Evolutionary conservation across 2,888 invertebrate genomes (phyloP).

Genomic region (Cataglyphis altisquamis): DNA sequence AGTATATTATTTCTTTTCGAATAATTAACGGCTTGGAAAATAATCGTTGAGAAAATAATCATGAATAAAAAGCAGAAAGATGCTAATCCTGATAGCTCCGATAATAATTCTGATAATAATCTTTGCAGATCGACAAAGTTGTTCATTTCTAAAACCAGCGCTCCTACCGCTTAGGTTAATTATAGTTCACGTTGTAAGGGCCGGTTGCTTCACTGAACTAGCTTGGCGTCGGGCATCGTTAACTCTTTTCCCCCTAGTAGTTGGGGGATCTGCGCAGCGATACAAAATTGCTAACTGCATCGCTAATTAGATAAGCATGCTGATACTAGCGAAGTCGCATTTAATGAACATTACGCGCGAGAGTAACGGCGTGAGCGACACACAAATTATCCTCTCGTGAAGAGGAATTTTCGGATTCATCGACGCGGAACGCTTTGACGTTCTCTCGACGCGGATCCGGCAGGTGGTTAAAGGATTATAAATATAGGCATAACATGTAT

Average conservation of each 20-base stretch:
- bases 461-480: slow-evolving; percentile 67
- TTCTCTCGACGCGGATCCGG: slow-evolving; percentile 51
- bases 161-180: slow-evolving; percentile 11
- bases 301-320: slow-evolving; percentile 33
- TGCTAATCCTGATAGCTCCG: background rate
- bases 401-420: slow-evolving; percentile 37
- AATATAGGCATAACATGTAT: slow-evolving; percentile 61
- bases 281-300: slow-evolving; percentile 34
- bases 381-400: slow-evolving; percentile 22
- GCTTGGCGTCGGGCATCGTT: slow-evolving; percentile 19
- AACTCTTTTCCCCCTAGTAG: slow-evolving; percentile 34
- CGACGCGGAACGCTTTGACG: slow-evolving; percentile 49
- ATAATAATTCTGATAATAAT: background rate
- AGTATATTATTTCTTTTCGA: background rate
- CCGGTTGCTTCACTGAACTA: background rate
- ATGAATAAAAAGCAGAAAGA: background rate
- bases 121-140: background rate
- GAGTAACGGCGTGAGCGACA: slow-evolving; percentile 25
- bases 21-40: background rate
- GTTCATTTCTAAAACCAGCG: background rate
- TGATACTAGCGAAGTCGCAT: background rate
- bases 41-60: background rate
- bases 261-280: background rate
- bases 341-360: slow-evolving; percentile 28
- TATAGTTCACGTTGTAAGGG: slow-evolving; percentile 9